These are phyloP conservation scores for Echinometra lucunter DNA, from an alignment of 53 echinoderm and acorn worm species.

Conservation along the genomic window DNA sequence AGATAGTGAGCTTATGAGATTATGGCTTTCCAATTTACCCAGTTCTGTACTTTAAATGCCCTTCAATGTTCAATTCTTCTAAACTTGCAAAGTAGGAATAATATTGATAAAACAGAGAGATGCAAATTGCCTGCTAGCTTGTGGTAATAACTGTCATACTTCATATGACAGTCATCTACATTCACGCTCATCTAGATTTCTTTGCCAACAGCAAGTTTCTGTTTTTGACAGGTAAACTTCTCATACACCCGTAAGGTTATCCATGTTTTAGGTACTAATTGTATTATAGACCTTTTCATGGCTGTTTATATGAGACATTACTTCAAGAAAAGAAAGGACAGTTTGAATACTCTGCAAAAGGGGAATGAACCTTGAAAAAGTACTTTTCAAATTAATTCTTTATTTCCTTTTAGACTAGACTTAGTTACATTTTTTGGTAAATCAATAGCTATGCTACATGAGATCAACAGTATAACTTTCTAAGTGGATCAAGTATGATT, in stretches of 20 bases:
- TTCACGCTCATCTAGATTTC: slow-evolving; percentile 14
- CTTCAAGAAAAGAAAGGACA: neutral
- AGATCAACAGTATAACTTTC: no score
- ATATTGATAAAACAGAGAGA: slow-evolving; percentile 42
- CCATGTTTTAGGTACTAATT: slow-evolving; percentile 43
- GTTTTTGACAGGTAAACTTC: slow-evolving; percentile 24
- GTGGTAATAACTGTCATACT: slow-evolving; percentile 59
- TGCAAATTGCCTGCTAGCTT: slow-evolving; percentile 14
- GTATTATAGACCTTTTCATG: neutral
- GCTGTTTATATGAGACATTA: neutral
- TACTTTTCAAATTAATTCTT: neutral
- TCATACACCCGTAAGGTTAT: slow-evolving; percentile 38
- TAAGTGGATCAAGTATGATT: no score
- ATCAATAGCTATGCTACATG: neutral
- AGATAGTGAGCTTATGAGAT: slow-evolving; percentile 42
- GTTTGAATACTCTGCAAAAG: neutral
- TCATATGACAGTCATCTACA: slow-evolving; percentile 40
- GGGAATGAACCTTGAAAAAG: slow-evolving; percentile 16
- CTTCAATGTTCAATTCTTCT: slow-evolving; percentile 30
- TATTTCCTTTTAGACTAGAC: neutral
- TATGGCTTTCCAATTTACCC: slow-evolving; percentile 62
- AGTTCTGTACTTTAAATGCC: slow-evolving; percentile 53
- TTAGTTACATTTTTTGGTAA: neutral
- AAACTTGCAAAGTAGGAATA: slow-evolving; percentile 24
- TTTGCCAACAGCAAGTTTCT: slow-evolving; percentile 45